A percentile compares a stretch with the other conserved stretches of the same genome.
phyloP scores from a whole-genome alignment of 1,140 invertebrate species.

The Venustaconcha ellipsiformis region DNA sequence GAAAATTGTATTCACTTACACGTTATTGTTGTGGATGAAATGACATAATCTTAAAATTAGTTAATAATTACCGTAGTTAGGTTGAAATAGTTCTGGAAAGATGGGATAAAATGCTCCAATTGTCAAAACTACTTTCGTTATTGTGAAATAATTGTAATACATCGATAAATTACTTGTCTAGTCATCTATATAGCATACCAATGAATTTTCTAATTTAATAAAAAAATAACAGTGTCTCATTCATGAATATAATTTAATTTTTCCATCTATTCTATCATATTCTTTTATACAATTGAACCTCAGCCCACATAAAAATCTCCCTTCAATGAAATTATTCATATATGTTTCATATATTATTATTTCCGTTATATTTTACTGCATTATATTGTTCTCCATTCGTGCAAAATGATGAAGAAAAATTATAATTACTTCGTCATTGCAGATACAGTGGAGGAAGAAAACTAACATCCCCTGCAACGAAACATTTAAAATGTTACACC shows the following conservation, averaged over 20 bases:
- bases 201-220: no score
- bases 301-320: background rate
- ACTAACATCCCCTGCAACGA: constrained; percentile 38
- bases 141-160: no score
- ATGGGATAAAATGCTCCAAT: no score
- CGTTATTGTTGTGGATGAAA: background rate
- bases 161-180: no score
- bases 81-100: no score
- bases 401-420: background rate
- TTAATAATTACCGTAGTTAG: no score
- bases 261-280: background rate
- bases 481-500: background rate
- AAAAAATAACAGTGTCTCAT: no score
- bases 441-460: constrained; percentile 44
- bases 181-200: no score
- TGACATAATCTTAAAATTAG: no score
- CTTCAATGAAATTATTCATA: no score
- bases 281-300: background rate
- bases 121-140: no score
- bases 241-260: no score
- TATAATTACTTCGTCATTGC: constrained; percentile 38
- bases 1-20: background rate
- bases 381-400: background rate
- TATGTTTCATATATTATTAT: background rate
- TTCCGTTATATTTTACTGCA: background rate